Conservation (phyloP, 2,888 invertebrate genomes). For the Drosophila diplacantha region DNA sequence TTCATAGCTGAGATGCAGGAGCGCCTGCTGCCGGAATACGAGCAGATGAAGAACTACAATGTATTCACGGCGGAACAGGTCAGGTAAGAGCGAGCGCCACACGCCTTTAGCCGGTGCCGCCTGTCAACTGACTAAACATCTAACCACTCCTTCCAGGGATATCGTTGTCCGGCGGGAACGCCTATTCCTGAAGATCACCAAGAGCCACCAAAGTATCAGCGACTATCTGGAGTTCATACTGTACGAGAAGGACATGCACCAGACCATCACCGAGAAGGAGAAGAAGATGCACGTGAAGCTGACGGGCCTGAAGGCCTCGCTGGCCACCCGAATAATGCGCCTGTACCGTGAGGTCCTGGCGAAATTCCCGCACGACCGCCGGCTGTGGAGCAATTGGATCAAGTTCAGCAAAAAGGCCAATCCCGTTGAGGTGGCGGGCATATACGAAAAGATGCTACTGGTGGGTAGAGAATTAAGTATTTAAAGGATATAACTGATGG, state of each 20-base stretch:
- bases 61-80: slow-evolving; percentile 85
- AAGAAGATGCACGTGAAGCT: slow-evolving; percentile 81
- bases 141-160: slow-evolving; percentile 44
- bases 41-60: slow-evolving; percentile 85
- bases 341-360: slow-evolving; percentile 85
- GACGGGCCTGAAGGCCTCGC: slow-evolving; percentile 83
- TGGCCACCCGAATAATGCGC: slow-evolving; percentile 85
- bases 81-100: slow-evolving; percentile 65
- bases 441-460: slow-evolving; percentile 82
- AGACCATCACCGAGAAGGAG: slow-evolving; percentile 76
- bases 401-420: slow-evolving; percentile 86
- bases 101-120: no score
- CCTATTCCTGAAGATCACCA: slow-evolving; percentile 67
- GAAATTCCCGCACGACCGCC: slow-evolving; percentile 84
- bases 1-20: slow-evolving; percentile 88
- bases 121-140: neutral
- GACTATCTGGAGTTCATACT: slow-evolving; percentile 75
- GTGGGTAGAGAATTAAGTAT: slow-evolving; percentile 73
- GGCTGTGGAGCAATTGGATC: slow-evolving; percentile 87
- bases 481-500: neutral
- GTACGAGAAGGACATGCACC: slow-evolving; percentile 72
- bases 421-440: slow-evolving; percentile 79
- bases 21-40: slow-evolving; percentile 87
- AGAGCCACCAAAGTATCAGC: slow-evolving; percentile 56
- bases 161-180: slow-evolving; percentile 72